These are phyloP conservation scores for Imbricaverruca yamaguchii DNA, from an alignment of 2,888 invertebrate species.

Conservation along the genomic window DNA sequence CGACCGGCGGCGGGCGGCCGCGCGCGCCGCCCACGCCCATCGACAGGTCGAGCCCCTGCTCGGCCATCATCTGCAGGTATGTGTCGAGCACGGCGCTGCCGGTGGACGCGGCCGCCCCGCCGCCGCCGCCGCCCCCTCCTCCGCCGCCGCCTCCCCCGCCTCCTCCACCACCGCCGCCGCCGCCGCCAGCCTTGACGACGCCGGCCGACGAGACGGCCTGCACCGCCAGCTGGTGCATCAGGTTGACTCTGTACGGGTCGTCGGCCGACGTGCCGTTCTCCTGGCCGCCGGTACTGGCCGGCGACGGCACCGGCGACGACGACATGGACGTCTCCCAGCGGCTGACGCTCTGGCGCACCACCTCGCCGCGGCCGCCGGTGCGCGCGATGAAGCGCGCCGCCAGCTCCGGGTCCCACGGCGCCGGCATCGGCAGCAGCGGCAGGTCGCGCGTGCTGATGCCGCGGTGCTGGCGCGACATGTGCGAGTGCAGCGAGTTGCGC, in stretches of 20 bases:
- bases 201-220: constrained; percentile 3
- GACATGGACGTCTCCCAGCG: constrained; percentile 9
- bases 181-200: constrained; percentile 25
- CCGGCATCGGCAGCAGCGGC: constrained; percentile 86
- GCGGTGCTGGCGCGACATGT: constrained; percentile 87
- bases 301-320: constrained; percentile 12
- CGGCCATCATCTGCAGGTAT: constrained; percentile 74
- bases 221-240: constrained; percentile 21
- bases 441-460: constrained; percentile 89
- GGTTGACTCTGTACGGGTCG: constrained; percentile 20
- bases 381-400: constrained; percentile 45
- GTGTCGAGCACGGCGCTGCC: constrained; percentile 75
- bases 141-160: constrained; percentile 23
- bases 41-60: constrained; percentile 31
- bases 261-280: constrained; percentile 22
- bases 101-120: constrained; percentile 62
- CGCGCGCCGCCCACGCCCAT: constrained; percentile 17
- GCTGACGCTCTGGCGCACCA: constrained; percentile 30
- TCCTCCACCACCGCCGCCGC: constrained; percentile 25
- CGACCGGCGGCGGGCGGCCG: not conserved
- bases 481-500: constrained; percentile 82
- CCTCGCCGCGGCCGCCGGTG: constrained; percentile 33
- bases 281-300: constrained; percentile 27
- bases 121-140: constrained; percentile 30
- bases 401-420: constrained; percentile 80